A percentile compares a stretch with the other conserved stretches of the same genome.
phyloP scores from a whole-genome alignment of 2,113 vertebrate species.

The Anoura caudifer region DNA sequence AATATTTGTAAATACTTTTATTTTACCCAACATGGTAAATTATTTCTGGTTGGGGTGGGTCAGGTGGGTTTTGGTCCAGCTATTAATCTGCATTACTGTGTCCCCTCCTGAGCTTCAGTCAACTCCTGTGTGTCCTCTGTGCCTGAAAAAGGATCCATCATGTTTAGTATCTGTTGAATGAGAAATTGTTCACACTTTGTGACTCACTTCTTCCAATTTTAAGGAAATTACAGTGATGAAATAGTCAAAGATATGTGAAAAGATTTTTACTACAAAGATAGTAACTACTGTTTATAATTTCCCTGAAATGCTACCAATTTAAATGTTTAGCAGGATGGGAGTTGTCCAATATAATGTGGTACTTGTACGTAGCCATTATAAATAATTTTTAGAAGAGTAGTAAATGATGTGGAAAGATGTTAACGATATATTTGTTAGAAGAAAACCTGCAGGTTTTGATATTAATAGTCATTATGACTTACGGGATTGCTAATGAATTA shows the following conservation, averaged over 20 bases:
- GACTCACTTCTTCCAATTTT: not conserved
- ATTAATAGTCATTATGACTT: not conserved
- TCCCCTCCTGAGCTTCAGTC: not conserved
- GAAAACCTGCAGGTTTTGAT: not conserved
- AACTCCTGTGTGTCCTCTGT: not conserved
- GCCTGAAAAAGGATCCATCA: not conserved
- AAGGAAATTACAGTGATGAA: not conserved
- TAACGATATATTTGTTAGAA: not conserved
- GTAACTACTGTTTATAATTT: not conserved
- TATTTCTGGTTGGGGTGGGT: not conserved
- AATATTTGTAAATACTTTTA: not conserved
- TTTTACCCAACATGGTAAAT: not conserved
- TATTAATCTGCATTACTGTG: not conserved
- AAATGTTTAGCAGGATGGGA: not conserved
- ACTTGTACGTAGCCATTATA: not conserved
- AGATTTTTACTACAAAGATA: not conserved
- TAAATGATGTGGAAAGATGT: not conserved
- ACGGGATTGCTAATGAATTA: not conserved
- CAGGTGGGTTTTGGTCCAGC: not conserved
- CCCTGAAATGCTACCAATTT: not conserved
- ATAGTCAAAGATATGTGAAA: not conserved
- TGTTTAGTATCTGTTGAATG: not conserved
- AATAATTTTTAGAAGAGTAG: not conserved
- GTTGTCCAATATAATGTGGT: not conserved
- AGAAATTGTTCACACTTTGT: not conserved